A percentile compares a stretch with the other conserved stretches of the same genome.
phyloP scores from a whole-genome alignment of 2,888 invertebrate species.

The Liopterus haemorrhoidalis region DNA sequence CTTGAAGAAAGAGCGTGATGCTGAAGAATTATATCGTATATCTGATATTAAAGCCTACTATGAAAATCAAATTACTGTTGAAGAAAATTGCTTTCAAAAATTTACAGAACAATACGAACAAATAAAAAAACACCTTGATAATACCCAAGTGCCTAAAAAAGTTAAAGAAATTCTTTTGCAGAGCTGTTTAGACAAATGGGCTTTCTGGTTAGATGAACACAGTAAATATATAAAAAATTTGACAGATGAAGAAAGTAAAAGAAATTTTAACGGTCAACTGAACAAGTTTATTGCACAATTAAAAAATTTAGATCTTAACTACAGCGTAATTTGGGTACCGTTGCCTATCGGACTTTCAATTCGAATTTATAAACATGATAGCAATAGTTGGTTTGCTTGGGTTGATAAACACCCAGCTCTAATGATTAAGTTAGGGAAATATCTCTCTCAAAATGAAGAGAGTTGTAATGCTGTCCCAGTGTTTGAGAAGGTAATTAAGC shows the following conservation, averaged over 20 bases:
- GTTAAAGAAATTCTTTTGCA: constrained; percentile 28
- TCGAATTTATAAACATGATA: too few species aligned
- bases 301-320: too few species aligned
- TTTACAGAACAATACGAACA: constrained; percentile 28
- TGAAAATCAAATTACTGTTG: constrained; percentile 28
- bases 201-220: constrained; percentile 34
- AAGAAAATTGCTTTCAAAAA: constrained; percentile 30
- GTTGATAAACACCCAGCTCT: constrained; percentile 25
- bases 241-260: constrained; percentile 1
- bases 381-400: constrained; percentile 12
- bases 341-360: too few species aligned
- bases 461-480: constrained; percentile 29
- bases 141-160: too few species aligned
- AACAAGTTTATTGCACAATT: too few species aligned
- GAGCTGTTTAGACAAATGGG: constrained; percentile 32
- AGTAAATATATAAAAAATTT: constrained; percentile 14
- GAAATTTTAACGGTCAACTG: too few species aligned
- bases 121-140: constrained; percentile 15
- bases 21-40: constrained; percentile 29
- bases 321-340: too few species aligned
- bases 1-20: constrained; percentile 30
- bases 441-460: constrained; percentile 19
- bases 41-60: constrained; percentile 30
- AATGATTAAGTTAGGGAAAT: constrained; percentile 28
- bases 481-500: constrained; percentile 32